Evolutionary conservation across 2,888 invertebrate genomes (phyloP), one percentile per base, ranked within the genome.

Genomic region (Tachystola acroxantha): DNA sequence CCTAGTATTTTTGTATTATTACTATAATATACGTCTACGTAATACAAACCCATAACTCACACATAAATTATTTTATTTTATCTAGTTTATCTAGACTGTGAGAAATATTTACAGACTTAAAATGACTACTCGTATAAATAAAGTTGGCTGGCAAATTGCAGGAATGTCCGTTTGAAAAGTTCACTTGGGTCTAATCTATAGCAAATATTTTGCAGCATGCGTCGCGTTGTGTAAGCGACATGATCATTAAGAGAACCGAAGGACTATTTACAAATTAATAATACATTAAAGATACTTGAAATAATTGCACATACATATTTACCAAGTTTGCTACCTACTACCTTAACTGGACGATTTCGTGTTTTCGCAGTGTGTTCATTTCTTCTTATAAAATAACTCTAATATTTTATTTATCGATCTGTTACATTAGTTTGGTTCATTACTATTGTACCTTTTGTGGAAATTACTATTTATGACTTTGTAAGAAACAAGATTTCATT

Each of bases 201-300:
- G 25, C 33, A 25, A 25, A 33, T 25, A 33, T 32, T 31, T 31
- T 11, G n/a, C 12, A 13, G 20, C 22, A 11, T 20, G 12, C 13
- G 22, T n/a, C 14, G 14, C 22, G 32, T 31, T 31, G 31, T 10
- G 31, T 31, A 32, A 32, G 22, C 32, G 6, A 30, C 10, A 6
- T 30, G 14, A 32, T 22, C 32, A 32, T 32, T 32, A 32, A 32
- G 20, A 30, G 11, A 10, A 11, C 20, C 20, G 32, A 32, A 20
- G 32, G 32, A 32, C 22, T 32, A 29, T 7, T 29, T 29, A 32
- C 31, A 19, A 31, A 16, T 31, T 31, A 19, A 10, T 19, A 31
- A 31, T 31, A 19, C 31, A 31, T 19, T 16, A 19, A 31, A 10
- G 28, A 24, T 16, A 31, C 19, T 16, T 16, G 16, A 19, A 31